Evolutionary conservation across 2,797 vertebrate genomes (phyloP).

Genomic region (Neosalanx taihuensis): DNA sequence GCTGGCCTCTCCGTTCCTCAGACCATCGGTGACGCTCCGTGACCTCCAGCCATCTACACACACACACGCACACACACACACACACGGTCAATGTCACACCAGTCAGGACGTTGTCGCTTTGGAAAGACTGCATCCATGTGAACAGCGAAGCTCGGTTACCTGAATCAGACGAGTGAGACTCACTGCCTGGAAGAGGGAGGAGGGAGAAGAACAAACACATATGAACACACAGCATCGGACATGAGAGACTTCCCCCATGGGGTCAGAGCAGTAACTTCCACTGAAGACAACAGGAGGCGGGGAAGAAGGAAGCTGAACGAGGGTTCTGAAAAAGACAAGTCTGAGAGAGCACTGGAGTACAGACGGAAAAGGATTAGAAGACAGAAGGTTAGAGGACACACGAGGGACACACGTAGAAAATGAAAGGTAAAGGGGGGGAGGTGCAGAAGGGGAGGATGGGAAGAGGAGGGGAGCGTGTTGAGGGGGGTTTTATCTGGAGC

Average conservation of each 20-base stretch:
- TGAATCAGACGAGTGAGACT: constrained; percentile 89
- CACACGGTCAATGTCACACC: background rate
- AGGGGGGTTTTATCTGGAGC: background rate
- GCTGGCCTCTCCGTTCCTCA: constrained; percentile 87
- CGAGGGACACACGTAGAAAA: background rate
- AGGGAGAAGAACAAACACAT: constrained; percentile 49
- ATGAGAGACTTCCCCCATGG: background rate
- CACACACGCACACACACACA: background rate
- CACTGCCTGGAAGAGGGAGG: constrained; percentile 76
- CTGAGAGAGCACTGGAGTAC: background rate
- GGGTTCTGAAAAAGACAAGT: background rate
- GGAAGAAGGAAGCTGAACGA: background rate
- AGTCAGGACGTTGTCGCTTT: background rate
- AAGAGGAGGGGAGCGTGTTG: background rate
- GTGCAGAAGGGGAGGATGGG: background rate
- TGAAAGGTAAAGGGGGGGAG: constrained; percentile 4
- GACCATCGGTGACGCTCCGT: constrained; percentile 77
- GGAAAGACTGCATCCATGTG: background rate
- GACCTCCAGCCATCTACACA: constrained; percentile 87
- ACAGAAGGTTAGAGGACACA: background rate
- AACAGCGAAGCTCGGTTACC: constrained; percentile 70
- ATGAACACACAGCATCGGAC: background rate
- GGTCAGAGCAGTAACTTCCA: background rate
- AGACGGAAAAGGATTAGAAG: too few relatives aligned
- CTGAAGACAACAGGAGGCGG: background rate